Base-by-base conservation (phyloP, 1,140 invertebrate genomes). In the Proales similis region DNA sequence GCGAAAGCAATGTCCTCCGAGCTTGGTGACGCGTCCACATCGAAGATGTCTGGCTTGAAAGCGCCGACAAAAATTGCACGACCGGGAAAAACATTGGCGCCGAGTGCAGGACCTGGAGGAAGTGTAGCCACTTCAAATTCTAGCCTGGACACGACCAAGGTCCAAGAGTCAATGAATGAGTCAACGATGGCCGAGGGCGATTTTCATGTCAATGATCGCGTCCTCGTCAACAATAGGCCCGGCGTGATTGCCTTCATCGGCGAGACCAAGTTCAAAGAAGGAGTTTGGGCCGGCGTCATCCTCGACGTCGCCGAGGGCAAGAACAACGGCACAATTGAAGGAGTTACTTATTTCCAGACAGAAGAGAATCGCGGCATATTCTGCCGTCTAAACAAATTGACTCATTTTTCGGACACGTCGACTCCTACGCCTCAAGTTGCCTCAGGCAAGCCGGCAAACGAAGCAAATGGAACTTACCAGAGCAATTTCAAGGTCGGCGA, bases 161-260 rank as follows among this genome's bases (percentile, higher is more conserved):
- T 19, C 24, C 24, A 7, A 4, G 19, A 19, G 12, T 43, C 12
- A 17, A 30, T 66, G 49, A 14, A 45, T 22, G 42, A 57, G 64
- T 45, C 49, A 20, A 22, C 61, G 66, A 45, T 66, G 65, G 36
- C 20, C 91, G 79, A n/a, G n/a, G n/a, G n/a, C n/a, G 88, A 88
- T 76, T 95, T 94, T 74, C 93, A 90, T 67, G 88, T 95, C 69
- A 91, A 91, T 36, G 87, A 96, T 70, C 79, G 84, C 66, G 86
- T 96, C 66, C 96, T 86, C 85, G 90, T 97, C 27, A 88, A 89
- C 69, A 85, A 83, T n/a, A 93, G 94, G 71, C 85, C 89, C 3
- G 93, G 92, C 26, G 82, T 84, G 68, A 94, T 98, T 66, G 90
- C 91, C 24, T 98, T 88, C 74, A 90, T 97, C 64, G 94, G 94